Evolutionary conservation across 2,797 vertebrate genomes (phyloP), one percentile per base, ranked within the genome.

Genomic region (Paedocypris micromegethes): DNA sequence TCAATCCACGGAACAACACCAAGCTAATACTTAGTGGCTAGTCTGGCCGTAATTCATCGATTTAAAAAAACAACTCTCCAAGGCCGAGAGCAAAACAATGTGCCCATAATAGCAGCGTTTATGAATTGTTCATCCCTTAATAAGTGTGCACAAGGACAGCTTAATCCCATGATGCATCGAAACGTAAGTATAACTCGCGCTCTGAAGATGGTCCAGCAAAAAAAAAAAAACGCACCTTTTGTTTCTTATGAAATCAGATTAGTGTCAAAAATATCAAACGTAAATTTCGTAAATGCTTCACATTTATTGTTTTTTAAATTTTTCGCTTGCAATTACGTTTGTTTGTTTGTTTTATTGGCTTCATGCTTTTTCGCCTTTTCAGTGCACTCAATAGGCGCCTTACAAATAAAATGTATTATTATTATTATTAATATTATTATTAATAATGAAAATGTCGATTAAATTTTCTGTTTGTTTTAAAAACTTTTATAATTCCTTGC

Each of bases 101-200:
- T 77, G 70, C 44, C 58, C 75, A 77, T 75, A 80, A 76, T 67
- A 72, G 41, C 9, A 66, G 74, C 51, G 74, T 79, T 80, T 73
- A 67, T 70, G 77, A 84, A 79, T 84, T 83, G 77, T 78, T 76
- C 76, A 72, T 77, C 70, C 79, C 74, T 79, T 63, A 58, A 64
- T 64, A 70, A 64, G 68, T 70, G 60, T 70, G 54, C 54, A 45
- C 37, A 4, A 55, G 58, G 61, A 64, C 66, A 58, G 66, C 55
- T 51, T 69, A 64, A 64, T 61, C 62, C 68, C 9, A 45, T 70
- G 68, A 70, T 70, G 53, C 56, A 70, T 63, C 59, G 5, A 8
- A 23, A 6, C 59, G 8, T 63, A 63, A 70, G 68, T 70, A 70
- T 63, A 56, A 70, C 59, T 63, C 52, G 1, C 6, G 44, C 38